Evolutionary conservation across 2,797 vertebrate genomes (phyloP), one percentile per base, ranked within the genome.

Genomic region (Telmatherina bonti): DNA sequence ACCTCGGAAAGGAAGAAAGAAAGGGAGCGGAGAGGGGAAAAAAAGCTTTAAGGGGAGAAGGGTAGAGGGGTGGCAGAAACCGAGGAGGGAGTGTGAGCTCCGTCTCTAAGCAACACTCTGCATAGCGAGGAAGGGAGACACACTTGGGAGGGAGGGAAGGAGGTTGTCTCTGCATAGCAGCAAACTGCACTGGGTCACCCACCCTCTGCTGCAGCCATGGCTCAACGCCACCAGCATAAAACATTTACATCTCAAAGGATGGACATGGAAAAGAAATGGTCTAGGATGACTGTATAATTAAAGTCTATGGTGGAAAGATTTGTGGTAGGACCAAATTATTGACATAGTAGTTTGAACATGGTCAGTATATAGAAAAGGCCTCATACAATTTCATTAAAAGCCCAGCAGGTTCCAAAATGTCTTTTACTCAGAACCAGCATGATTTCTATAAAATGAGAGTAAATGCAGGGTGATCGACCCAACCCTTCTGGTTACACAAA

Each of bases 91-190:
- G 79, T 80, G 60, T 64, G 72, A 85, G 80, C 84, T 77, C 75
- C 4, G 86, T 87, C 83, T 91, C 85, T 41, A 54, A 84, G 85
- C 85, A 89, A 87, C 88, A 56, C 78, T 83, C 71, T 86, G 84
- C 72, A 72, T 72, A 74, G 80, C 73, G 81, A 79, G 73, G 72
- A 62, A 75, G 74, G 66, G 64, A 67, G 74, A 69, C 73, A 83
- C 72, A 83, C 74, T 85, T 73, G 73, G 74, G 67, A 62, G 57
- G 54, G 47, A 74, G 66, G 70, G 77, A 67, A 62, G 79, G 67
- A 81, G 82, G 77, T 69, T 82, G 88, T 88, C 90, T 91, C 93
- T 94, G 92, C 93, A 93, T 93, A 94, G 93, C 93, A 94, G 93
- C 92, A 94, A 93, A 93, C 88, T 92, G 86, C 88, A 90, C 83